Base-by-base conservation (phyloP, 92 coral and sea anemone species). In the Meandrina meandrites region DNA sequence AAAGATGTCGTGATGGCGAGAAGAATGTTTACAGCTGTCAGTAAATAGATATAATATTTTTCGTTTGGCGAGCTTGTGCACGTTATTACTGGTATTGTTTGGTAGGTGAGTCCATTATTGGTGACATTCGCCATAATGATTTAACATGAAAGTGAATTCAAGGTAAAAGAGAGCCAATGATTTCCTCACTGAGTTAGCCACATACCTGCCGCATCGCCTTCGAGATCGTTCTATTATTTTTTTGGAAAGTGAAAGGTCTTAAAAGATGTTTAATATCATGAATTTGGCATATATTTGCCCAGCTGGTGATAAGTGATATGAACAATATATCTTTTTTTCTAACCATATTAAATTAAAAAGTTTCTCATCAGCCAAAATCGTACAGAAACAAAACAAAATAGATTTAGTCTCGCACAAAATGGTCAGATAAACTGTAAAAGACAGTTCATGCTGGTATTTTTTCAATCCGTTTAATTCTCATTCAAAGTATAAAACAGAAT, bases 21-120 rank as follows among this genome's bases (percentile, higher is more conserved):
- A 57, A 58, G n/a, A 28, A 79, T 30, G 32, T 79, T 79, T 21
- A 79, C 27, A 58, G 82, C 82, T 58, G 69, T 5, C 18, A 79
- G 82, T 32, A 24, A n/a, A 47, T 42, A 75, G 24, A 75, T 16
- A 27, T 19, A 75, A 11, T 17, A 27, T 22, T 75, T 40, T 10
- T 22, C 57, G 12, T 75, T 31, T 37, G 50, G 30, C 24, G 57
- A 75, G 30, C 50, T 19, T 1, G 57, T 47, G 27, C 79, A 75
- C 24, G 79, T 67, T 3, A 67, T 36, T 27, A 15, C 31, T 8
- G 0, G 73, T n/a, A 32, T 28, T n/a, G 15, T 3, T 4, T 67
- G 36, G 73, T n/a, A 67, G 18, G 19, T 53, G 73, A 67, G 13
- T 14, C 34, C 15, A 12, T 53, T 19, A 2, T 53, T 19, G 58